Evolutionary conservation across 2,888 invertebrate species (phyloP), one percentile per base, ranked within the genome.

Genomic region (Sialis lutaria): DNA sequence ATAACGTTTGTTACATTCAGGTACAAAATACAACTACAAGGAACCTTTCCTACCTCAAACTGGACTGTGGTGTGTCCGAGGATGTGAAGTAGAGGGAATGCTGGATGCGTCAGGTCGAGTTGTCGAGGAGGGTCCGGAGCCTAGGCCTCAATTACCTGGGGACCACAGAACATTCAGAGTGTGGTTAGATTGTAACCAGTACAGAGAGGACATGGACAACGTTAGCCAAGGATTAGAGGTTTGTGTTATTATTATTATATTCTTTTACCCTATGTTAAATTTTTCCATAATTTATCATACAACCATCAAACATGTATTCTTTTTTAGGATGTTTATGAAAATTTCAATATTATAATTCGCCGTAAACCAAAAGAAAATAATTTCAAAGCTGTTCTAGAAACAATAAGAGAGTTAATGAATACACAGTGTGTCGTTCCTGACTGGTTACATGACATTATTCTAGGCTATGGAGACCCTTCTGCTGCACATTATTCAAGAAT

Each of bases 361-460:
- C 76, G 98, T n/a, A 97, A 97, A 63, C 97, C 98, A 0, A 98
- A 99, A 60, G 96, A 98, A 67, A 99, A 99, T 63, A 99, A 99
- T 67, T 99, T 99, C 67, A 99, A 99, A 67, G 98, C 98, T 0
- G 98, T 99, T 1, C 67, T 99, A 55, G 96, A 97, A 65, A 99
- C 98, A 0, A 99, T 99, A 50, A 73, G 98, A 3, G 93, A 97
- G 66, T 73, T 99, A 54, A 96, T 99, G 95, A 99, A 99, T 63
- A 97, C 97, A 0, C 89, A 92, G 64, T 96, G 93, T 62, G 93
- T 96, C 8, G 95, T 96, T 5, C 95, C 95, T 0, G 85, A 90
- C 53, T 93, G 92, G 92, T 67, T 93, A n/a, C 90, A 91, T 58
- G 90, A 93, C 58, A 89, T 99, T 54, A 85, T 99, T 43, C 73